Percentiles rank a stretch among this genome's conserved stretches.
phyloP scores from a whole-genome alignment of 2,113 vertebrate species.

The Proteles cristata region DNA sequence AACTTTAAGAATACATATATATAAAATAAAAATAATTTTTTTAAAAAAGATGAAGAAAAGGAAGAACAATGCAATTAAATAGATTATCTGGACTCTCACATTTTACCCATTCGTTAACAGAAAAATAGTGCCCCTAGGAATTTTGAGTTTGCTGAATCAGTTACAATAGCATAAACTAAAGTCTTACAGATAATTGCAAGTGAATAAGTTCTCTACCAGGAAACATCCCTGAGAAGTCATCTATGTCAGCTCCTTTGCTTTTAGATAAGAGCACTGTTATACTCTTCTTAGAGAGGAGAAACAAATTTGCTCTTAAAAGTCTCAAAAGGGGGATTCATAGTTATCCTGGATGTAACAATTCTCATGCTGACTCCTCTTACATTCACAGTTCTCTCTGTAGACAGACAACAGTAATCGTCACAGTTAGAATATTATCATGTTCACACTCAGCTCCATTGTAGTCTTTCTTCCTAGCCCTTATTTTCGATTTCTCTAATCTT shows the following conservation, averaged over 20 bases:
- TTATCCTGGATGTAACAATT: neutral
- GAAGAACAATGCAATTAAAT: neutral
- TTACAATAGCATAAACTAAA: neutral
- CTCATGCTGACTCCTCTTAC: neutral
- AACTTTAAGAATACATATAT: too few species aligned
- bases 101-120: neutral
- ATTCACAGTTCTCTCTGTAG: neutral
- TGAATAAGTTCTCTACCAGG: neutral
- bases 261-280: neutral
- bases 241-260: neutral
- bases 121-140: neutral
- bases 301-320: conserved; percentile 4
- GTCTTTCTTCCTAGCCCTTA: neutral
- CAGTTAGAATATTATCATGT: neutral
- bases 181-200: neutral
- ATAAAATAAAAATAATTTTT: too few species aligned
- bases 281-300: neutral
- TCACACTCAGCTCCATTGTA: neutral
- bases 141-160: neutral
- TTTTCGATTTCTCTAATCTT: neutral
- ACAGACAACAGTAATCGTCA: neutral
- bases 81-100: neutral
- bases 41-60: neutral
- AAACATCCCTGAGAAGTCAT: neutral
- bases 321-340: neutral